phyloP scores from a whole-genome alignment of 1,140 invertebrate genomes.

The Parapsyche elsis region DNA sequence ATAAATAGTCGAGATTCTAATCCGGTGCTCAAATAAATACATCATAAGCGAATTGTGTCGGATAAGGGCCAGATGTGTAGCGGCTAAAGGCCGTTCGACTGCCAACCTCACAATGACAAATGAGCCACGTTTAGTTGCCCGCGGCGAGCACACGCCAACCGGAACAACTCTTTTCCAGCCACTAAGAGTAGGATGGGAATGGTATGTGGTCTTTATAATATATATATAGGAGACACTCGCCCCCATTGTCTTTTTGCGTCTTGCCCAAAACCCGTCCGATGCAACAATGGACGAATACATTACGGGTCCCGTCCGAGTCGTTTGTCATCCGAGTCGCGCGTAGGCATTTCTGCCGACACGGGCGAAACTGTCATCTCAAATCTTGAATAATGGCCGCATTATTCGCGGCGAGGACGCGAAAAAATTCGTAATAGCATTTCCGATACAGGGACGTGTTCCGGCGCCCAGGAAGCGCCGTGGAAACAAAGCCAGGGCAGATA shows the following conservation, averaged over 20 bases:
- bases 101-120: conserved; percentile 54
- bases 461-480: background rate
- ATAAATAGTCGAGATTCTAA: background rate
- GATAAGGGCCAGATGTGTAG: conserved; percentile 33
- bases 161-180: conserved; percentile 37
- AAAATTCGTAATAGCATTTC: conserved; percentile 43
- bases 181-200: background rate
- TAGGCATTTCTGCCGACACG: conserved; percentile 46
- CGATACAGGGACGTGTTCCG: conserved; percentile 28
- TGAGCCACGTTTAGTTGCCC: conserved; percentile 51
- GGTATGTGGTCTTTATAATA: background rate
- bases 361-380: conserved; percentile 50
- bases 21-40: conserved; percentile 1
- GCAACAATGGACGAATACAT: conserved; percentile 54
- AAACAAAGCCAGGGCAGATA: conserved; percentile 3
- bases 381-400: conserved; percentile 54
- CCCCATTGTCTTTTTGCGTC: conserved; percentile 52
- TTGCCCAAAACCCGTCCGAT: conserved; percentile 43
- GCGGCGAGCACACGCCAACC: conserved; percentile 35
- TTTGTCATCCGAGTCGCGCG: conserved; percentile 50
- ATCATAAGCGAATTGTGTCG: background rate
- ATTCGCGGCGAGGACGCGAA: conserved; percentile 31
- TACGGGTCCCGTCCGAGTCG: conserved; percentile 47
- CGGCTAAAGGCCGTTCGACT: conserved; percentile 50
- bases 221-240: background rate